A percentile compares a stretch with the other conserved stretches of the same genome.
These are phyloP conservation scores for Xanthia icteritia DNA, from an alignment of 2,888 invertebrate species.

Conservation along the genomic window DNA sequence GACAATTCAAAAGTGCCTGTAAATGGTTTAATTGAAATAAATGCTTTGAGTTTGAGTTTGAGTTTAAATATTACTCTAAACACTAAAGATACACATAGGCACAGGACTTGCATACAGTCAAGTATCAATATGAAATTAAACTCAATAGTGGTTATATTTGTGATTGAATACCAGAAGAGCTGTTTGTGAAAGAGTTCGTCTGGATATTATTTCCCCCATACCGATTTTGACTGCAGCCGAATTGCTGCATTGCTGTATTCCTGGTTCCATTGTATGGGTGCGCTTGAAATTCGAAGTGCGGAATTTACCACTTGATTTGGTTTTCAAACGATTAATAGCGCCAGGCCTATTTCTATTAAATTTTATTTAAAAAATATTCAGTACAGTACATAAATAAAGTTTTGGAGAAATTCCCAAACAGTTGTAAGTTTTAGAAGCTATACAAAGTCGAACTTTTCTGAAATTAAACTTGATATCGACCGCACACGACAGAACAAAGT, in stretches of 20 bases:
- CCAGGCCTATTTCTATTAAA: too few species aligned
- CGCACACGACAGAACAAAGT: too few species aligned
- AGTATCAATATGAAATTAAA: too few species aligned
- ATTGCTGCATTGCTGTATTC: slow-evolving; percentile 43
- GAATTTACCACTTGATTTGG: neutral
- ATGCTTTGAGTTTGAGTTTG: too few species aligned
- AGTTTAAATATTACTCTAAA: too few species aligned
- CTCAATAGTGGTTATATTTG: too few species aligned
- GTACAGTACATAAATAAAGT: too few species aligned
- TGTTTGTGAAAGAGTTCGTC: neutral
- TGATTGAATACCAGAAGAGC: neutral
- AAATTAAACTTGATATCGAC: neutral
- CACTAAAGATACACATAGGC: too few species aligned
- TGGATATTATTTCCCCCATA: neutral
- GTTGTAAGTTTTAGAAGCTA: neutral
- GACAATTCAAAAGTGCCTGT: too few species aligned
- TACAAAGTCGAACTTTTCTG: neutral
- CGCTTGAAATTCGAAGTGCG: neutral
- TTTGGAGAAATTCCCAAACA: neutral
- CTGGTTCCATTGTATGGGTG: neutral
- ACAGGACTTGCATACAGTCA: too few species aligned
- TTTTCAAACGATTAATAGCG: neutral
- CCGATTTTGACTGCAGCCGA: slow-evolving; percentile 2
- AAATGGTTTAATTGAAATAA: too few species aligned
- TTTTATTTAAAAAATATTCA: neutral